Conservation (phyloP, 1,140 invertebrate genomes). For the Paraescarpia echinospica region DNA sequence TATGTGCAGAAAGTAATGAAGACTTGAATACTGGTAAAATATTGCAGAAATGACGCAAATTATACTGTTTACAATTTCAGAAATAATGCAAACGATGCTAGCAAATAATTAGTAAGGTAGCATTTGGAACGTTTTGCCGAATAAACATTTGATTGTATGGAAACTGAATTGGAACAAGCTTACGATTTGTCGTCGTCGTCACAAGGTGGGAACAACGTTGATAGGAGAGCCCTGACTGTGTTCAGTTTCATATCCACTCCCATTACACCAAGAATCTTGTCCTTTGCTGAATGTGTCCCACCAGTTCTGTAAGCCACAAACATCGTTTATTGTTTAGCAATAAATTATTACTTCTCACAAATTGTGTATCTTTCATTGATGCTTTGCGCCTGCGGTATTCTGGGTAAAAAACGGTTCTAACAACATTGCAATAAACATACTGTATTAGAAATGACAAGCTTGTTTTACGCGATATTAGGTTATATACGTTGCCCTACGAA, state of each 20-base stretch:
- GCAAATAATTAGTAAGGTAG: not conserved
- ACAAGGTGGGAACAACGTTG: not conserved
- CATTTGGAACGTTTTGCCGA: not conserved
- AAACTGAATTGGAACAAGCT: not conserved
- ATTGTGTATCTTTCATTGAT: not conserved
- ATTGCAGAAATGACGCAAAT: not conserved
- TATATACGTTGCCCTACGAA: not conserved
- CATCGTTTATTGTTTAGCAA: not conserved
- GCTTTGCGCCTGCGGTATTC: not conserved
- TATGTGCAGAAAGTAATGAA: too few species aligned
- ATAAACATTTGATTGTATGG: not conserved
- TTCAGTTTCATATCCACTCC: not conserved
- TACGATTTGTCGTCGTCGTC: not conserved
- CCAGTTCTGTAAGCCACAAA: not conserved
- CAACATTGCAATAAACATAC: not conserved
- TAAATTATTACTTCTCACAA: not conserved
- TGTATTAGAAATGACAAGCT: not conserved
- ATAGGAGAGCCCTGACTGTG: not conserved
- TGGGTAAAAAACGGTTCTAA: not conserved
- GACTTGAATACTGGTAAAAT: not conserved
- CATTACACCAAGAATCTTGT: not conserved
- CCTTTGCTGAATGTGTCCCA: not conserved
- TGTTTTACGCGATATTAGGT: not conserved
- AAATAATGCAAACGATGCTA: not conserved
- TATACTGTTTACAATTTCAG: not conserved